Evolutionary conservation across 30 jellyfish, hydroid and myxozoan genomes (phyloP).

Genomic region (Pelagia noctiluca): DNA sequence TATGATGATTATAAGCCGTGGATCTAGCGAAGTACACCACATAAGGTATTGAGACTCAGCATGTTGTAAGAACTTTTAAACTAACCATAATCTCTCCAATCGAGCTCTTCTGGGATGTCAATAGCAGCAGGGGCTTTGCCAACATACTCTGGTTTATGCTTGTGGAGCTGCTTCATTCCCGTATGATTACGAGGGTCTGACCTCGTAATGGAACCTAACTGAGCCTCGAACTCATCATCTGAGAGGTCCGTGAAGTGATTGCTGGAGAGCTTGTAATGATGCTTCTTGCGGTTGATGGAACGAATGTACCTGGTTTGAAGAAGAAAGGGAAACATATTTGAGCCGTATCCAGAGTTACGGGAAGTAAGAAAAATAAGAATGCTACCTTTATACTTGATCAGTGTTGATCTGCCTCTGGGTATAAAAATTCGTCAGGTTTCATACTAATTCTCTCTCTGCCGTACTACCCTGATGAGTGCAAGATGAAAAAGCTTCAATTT

Average conservation of each 20-base stretch:
- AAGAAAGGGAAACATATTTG: too few relatives aligned
- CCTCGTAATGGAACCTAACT: conserved; percentile 75
- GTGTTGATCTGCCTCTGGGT: too few relatives aligned
- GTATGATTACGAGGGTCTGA: conserved; percentile 84
- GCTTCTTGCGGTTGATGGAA: conserved; percentile 83
- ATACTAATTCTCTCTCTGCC: too few relatives aligned
- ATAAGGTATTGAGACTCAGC: not conserved
- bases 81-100: conserved; percentile 97
- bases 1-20: too few relatives aligned
- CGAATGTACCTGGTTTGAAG: conserved; percentile 89
- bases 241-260: conserved; percentile 90
- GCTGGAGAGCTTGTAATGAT: conserved; percentile 53
- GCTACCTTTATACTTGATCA: too few relatives aligned
- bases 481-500: too few relatives aligned
- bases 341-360: too few relatives aligned
- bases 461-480: too few relatives aligned
- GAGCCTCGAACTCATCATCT: conserved; percentile 68
- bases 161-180: conserved; percentile 75
- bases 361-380: too few relatives aligned
- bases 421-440: too few relatives aligned
- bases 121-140: conserved; percentile 73
- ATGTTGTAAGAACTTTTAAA: not conserved
- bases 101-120: conserved; percentile 92
- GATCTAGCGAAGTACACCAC: not conserved
- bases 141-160: conserved; percentile 59